Base-by-base conservation (phyloP, 2,888 invertebrate genomes). In the Eupelmus urozonus region DNA sequence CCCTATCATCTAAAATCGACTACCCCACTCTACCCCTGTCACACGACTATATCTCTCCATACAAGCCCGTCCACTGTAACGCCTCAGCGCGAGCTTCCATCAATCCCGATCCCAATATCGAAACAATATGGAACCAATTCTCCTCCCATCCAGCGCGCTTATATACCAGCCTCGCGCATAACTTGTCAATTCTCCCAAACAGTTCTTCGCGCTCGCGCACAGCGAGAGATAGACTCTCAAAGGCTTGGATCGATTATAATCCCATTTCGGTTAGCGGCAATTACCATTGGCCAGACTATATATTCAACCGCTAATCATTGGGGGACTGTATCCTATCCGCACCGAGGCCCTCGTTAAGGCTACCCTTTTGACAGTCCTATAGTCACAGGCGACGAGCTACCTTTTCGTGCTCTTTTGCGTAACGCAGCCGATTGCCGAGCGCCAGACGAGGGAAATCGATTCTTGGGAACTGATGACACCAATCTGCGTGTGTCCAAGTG, bases 241-340 rank as follows among this genome's bases (percentile, higher is more conserved):
- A 34, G 42, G 53, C 25, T 20, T n/a, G 1, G 27, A 72, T 59
- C 59, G 66, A 59, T 45, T 51, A 86, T 87, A 86, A 87, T 85
- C 84, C 83, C 82, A 85, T 86, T 85, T 85, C 84, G 85, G 83
- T 85, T 84, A 83, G 81, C 82, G 83, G 84, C 85, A 86, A 86
- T 86, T 85, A 69, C 49, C n/a, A 83, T 82, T 81, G 83, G 83
- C 45, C 2, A 16, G 16, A 13, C 45, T 45, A 34, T 34, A 3
- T 5, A 84, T 85, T 86, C 85, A 84, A 86, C 86, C 86, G 84
- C 86, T 85, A 87, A 87, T 87, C 86, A 87, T 85, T 84, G 84
- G 81, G 65, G 13, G 45, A 45, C 53, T 66, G 42, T 27, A 25
- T 2, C 62, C 51, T 51, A 51, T 20, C 2, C 20, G 4, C n/a